These are phyloP conservation scores for Bhutanitis thaidina DNA, from an alignment of 2,888 invertebrate species.

Conservation along the genomic window DNA sequence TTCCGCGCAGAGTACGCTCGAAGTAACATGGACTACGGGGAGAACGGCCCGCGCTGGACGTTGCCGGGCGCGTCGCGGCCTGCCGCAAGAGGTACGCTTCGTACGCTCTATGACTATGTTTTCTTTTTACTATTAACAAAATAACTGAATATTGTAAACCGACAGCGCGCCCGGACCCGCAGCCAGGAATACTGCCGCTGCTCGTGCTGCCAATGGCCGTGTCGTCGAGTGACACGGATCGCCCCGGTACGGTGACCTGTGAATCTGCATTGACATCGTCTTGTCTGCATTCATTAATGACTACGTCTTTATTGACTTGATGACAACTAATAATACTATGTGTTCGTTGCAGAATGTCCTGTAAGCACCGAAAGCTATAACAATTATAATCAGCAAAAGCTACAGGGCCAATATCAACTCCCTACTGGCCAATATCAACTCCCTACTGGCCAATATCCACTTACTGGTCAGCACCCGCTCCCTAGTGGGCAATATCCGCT, in stretches of 20 bases:
- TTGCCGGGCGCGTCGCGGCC: constrained; percentile 19
- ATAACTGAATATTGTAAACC: neutral
- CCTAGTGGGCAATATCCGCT: no score
- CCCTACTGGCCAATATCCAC: no score
- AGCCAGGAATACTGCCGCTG: constrained; percentile 31
- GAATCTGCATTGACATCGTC: no score
- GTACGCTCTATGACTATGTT: neutral
- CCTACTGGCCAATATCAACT: no score
- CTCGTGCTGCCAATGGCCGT: constrained; percentile 46
- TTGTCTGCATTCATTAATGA: no score
- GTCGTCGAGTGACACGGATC: constrained; percentile 21
- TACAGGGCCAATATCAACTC: no score
- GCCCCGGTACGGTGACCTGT: neutral
- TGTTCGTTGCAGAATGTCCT: constrained; percentile 12
- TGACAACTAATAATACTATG: neutral
- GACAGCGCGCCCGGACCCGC: neutral
- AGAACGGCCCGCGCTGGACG: constrained; percentile 27
- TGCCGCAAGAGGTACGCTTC: neutral
- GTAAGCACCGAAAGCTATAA: neutral
- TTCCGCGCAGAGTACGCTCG: constrained; percentile 31
- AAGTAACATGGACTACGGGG: constrained; percentile 16
- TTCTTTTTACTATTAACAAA: neutral
- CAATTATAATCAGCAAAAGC: no score
- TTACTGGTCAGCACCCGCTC: no score
- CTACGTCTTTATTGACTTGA: no score